These are phyloP conservation scores for Sceloporus tristichus DNA, from an alignment of 2,113 vertebrate genomes.

Conservation along the genomic window DNA sequence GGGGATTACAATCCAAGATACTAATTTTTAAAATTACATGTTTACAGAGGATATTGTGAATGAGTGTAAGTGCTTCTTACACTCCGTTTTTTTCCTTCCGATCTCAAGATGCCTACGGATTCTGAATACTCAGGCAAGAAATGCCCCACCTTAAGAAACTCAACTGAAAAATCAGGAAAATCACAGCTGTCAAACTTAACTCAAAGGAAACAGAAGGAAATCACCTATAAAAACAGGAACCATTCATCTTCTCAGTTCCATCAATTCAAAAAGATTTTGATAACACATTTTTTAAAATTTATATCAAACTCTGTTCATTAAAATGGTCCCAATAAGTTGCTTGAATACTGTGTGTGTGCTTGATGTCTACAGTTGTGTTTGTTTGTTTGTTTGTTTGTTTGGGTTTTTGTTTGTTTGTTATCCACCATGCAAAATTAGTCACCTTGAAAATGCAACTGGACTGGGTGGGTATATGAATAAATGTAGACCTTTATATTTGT, in stretches of 20 bases:
- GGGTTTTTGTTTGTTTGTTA: too few species aligned
- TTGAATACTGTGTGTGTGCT: not conserved
- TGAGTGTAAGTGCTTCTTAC: constrained; percentile 33
- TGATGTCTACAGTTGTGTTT: not conserved
- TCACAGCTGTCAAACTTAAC: not conserved
- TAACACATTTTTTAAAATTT: too few species aligned
- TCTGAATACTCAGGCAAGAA: constrained; percentile 13
- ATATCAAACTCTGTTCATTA: not conserved
- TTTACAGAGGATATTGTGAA: constrained; percentile 35
- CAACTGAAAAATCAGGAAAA: not conserved
- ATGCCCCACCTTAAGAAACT: constrained; percentile 13
- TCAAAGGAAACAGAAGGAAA: constrained; percentile 22
- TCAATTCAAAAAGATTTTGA: too few species aligned
- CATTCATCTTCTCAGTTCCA: not conserved
- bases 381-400: not conserved
- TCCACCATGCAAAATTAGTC: not conserved
- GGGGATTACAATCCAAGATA: not conserved
- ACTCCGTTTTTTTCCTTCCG: constrained; percentile 40
- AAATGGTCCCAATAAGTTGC: not conserved
- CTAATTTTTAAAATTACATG: not conserved
- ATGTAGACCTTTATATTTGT: not conserved
- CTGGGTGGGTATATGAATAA: not conserved
- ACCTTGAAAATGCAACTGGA: not conserved
- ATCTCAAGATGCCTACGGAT: constrained; percentile 37
- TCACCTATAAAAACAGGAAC: not conserved